Base-by-base conservation (phyloP, 2,113 vertebrate genomes). In the Mola mola region DNA sequence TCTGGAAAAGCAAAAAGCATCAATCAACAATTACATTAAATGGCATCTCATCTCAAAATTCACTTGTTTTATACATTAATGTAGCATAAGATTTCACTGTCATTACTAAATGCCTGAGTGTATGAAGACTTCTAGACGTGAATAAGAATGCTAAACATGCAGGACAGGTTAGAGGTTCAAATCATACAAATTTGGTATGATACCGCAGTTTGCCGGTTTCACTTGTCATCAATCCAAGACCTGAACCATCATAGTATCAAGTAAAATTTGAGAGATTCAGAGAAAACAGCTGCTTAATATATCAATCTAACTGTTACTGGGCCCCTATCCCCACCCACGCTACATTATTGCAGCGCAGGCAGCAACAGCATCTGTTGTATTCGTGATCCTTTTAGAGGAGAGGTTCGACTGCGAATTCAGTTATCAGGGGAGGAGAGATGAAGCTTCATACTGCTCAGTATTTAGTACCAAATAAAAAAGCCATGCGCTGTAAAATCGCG, bases 1-100 rank as follows among this genome's bases (percentile, higher is more conserved):
- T 87, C 82, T 91, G 75, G 81, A 79, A 87, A 88, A 74, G 63
- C 22, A 55, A 43, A 78, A 66, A 42, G 34, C 29, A 64, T 55
- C 38, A 60, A 4, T 72, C 48, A 34, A 37, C 5, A 60, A 56
- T 44, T 33, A 61, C 61, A 37, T 48, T 57, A 60, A 22, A 29
- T 58, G 4, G 47, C 29, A 13, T 50, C 52, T 52, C 4, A 43
- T 72, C 38, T 24, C 1, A 5, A 57, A 57, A 46, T 68, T 8
- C 4, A 20, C n/a, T 73, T 36, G 15, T 72, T 56, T 64, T 0
- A 37, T 34, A 5, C 36, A 55, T 40, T 12, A 22, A 24, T 57
- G 44, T 40, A 21, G 62, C 28, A 55, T 33, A 15, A 26, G 5
- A 37, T 43, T 0, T 13, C 1, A 20, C 46, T 76, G 44, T 65